These are phyloP conservation scores for Megalops cyprinoides DNA, from an alignment of 2,797 vertebrate genomes.

Conservation along the genomic window DNA sequence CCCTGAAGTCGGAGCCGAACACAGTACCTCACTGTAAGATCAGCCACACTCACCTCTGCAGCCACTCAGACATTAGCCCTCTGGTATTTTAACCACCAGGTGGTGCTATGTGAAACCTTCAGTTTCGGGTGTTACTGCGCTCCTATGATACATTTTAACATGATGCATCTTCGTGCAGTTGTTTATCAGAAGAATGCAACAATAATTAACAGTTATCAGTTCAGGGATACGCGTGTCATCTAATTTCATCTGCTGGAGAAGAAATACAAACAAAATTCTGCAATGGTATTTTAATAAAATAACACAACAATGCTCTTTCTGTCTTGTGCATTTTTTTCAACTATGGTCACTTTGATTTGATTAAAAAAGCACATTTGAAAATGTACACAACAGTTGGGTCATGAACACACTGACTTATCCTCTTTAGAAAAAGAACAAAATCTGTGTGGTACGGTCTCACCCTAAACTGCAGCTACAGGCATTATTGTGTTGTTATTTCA, in stretches of 20 bases:
- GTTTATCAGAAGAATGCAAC: slow-evolving; percentile 7
- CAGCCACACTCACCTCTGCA: neutral
- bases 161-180: neutral
- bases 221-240: no score
- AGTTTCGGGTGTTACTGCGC: neutral
- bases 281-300: neutral
- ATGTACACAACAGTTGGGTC: no score
- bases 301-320: neutral
- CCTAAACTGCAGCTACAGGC: neutral
- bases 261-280: neutral
- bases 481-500: neutral
- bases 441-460: neutral
- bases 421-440: no score
- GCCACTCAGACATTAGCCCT: no score
- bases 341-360: neutral
- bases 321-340: neutral
- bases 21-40: neutral
- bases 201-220: no score
- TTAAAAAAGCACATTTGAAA: no score
- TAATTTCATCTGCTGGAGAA: neutral
- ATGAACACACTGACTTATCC: no score
- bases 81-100: slow-evolving; percentile 4
- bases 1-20: neutral
- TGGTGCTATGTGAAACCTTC: slow-evolving; percentile 9
- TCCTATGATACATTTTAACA: neutral